Base-by-base conservation (phyloP, 2,113 vertebrate species). In the Callocephalon fimbriatum region DNA sequence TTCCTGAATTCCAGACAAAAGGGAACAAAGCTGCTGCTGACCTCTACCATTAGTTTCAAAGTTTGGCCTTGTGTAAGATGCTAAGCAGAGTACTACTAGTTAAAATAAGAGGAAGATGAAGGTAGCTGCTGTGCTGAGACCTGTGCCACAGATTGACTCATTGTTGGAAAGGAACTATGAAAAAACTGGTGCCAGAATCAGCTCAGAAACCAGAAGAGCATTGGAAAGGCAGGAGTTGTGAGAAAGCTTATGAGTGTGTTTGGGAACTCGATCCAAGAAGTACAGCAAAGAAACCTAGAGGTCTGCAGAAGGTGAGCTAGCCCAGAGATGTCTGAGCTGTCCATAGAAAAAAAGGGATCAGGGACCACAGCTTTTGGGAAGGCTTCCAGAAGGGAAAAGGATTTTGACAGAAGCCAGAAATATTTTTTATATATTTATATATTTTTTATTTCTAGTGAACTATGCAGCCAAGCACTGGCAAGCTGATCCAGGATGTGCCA, bases 101-200 rank as follows among this genome's bases (percentile, higher is more conserved):
- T 80, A 78, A 53, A 79, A 15, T 25, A 32, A 47, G 86, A 79
- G 75, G 79, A 93, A 72, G 90, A 37, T 74, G 96, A 95, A 45
- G 88, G 88, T 61, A 95, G 61, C 86, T 91, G 94, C 90, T 86
- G 79, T 90, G 94, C 92, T 91, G 94, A 93, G 92, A 72, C 94
- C 92, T 93, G 86, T 48, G 77, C 79, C 72, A 22, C 72, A 84
- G 92, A 86, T 37, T 97, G 90, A 93, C 77, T 97, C 93, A 95
- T 74, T 86, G 83, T 86, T 97, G 97, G 96, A 95, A 86, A 94
- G 88, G 86, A 96, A 65, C 86, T 85, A 65, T 18, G 71, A 32
- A 62, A 77, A 77, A 72, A 26, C 20, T 8, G 5, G 38, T 97
- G 91, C 95, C 97, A 94, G 81, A 93, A 76, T 85, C 83, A 74